Evolutionary conservation across 2,113 vertebrate genomes (phyloP), one percentile per base, ranked within the genome.

Genomic region (Semicossyphus pulcher): DNA sequence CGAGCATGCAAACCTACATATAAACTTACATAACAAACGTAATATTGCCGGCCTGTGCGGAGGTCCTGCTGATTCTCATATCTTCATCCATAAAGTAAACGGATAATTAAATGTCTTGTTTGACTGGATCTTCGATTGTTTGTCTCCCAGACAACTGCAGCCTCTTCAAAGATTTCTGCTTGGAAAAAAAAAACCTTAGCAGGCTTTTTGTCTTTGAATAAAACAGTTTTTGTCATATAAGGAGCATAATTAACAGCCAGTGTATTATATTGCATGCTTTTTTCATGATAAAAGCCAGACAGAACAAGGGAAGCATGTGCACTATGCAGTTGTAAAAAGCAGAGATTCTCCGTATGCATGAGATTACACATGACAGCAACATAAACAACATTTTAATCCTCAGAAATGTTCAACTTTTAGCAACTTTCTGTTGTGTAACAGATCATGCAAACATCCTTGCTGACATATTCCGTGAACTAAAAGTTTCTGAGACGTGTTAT

Each of bases 101-200:
- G 49, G 18, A 57, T 84, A 62, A 88, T 86, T 79, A 57, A 85
- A 80, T 72, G 23, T 75, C 47, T 56, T 44, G 63, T 81, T 86
- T 80, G 62, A 83, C 36, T 5, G 64, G 42, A 36, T 8, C 42
- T 54, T 51, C 5, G n/a, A n/a, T n/a, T n/a, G n/a, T n/a, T n/a
- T n/a, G n/a, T n/a, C n/a, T n/a, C n/a, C n/a, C n/a, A n/a, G n/a
- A n/a, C n/a, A n/a, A n/a, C n/a, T n/a, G n/a, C n/a, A n/a, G n/a
- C n/a, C n/a, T n/a, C 10, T 15, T 69, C 73, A 54, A 56, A 52
- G 34, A 42, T 26, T 10, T 6, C 18, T 36, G 6, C 36, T 31
- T 23, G 58, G 36, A 34, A 49, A 67, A 61, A 12, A 26, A 26
- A 41, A 52, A 42, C 52, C n/a, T n/a, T n/a, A 63, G 21, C 18